Base-by-base conservation (phyloP, 37 sponge, comb jelly and placozoan genomes). In the Cliona cf. orientalis region DNA sequence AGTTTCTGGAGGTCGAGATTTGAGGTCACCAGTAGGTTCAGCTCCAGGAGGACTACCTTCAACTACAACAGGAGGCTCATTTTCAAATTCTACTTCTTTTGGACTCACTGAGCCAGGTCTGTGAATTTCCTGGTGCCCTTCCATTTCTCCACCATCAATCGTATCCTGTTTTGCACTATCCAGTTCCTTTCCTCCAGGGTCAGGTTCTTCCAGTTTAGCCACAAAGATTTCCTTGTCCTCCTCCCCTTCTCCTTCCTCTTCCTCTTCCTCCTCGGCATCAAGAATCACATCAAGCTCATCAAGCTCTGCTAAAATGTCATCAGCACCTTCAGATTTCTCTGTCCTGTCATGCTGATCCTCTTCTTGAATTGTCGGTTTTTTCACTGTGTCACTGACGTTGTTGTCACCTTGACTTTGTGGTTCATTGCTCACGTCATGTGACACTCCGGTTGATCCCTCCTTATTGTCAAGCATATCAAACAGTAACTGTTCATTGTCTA, bases 221-320 rank as follows among this genome's bases (percentile, higher is more conserved):
- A 59, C 14, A 25, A 45, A 2, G 12, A 21, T 75, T 37, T 39
- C 53, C n/a, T 80, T 5, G 3, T 72, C 81, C 71, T 81, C 80
- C 56, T 53, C 70, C 49, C 66, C 56, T 28, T 69, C 72, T 21
- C 42, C 71, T 12, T 12, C 62, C 36, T 42, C 61, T 45, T 53
- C 73, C 12, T 72, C 73, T 26, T 49, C 57, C 21, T 23, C 56
- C 3, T 46, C 73, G 14, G 17, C 55, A 33, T 49, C 73, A 32
- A n/a, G 26, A 33, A 71, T 1, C 42, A 2, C 72, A 71, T 34
- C 71, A 12, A n/a, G 63, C 63, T 21, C 40, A 36, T 25, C 33
- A 37, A 21, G 40, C 12, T 37, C 71, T 29, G 28, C 42, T 19
- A 69, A 69, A 36, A 41, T 9, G 9, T 69, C 71, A 23, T 63